Base-by-base conservation (phyloP, 2,113 vertebrate genomes). In the Epinephelus cyanopodus region DNA sequence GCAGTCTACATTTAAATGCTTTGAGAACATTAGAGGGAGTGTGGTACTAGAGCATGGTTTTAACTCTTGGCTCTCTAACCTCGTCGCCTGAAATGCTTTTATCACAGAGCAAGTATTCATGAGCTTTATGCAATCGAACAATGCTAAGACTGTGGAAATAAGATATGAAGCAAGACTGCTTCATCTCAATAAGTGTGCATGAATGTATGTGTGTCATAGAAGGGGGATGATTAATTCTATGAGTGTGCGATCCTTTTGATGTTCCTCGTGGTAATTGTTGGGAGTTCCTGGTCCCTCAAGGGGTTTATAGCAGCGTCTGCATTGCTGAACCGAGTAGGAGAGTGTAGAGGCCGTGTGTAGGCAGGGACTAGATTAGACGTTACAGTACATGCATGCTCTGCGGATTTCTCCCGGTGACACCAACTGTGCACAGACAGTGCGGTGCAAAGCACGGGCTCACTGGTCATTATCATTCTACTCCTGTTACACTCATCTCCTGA, bases 381-480 rank as follows among this genome's bases (percentile, higher is more conserved):
- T 75, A 42, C n/a, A 57, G 53, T 66, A 64, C 77, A 74, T 45
- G 58, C 65, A 15, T 57, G 60, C 66, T 79, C 75, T 56, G 65
- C 37, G 3, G 81, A 75, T 82, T 77, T 72, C 45, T 68, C 53
- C 69, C 19, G 14, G 45, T 77, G 83, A 88, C 74, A 76, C 65
- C 57, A 25, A 67, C 61, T 68, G 77, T 52, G 12, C 56, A 73
- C 62, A 82, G 58, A 47, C 65, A 29, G 61, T 45, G 73, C 66
- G 2, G 45, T 17, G 53, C n/a, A 67, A 79, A 72, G 81, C 68
- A 21, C 74, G 23, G 75, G 63, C 79, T 80, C 71, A 6, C 27
- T 73, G 76, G 77, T 87, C 88, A 88, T 90, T 89, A 84, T 86
- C 77, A 92, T 90, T 90, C 80, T 52, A 13, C 71, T 86, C 73